phyloP scores from a whole-genome alignment of 2,797 vertebrate species.

The Amblyraja radiata region DNA sequence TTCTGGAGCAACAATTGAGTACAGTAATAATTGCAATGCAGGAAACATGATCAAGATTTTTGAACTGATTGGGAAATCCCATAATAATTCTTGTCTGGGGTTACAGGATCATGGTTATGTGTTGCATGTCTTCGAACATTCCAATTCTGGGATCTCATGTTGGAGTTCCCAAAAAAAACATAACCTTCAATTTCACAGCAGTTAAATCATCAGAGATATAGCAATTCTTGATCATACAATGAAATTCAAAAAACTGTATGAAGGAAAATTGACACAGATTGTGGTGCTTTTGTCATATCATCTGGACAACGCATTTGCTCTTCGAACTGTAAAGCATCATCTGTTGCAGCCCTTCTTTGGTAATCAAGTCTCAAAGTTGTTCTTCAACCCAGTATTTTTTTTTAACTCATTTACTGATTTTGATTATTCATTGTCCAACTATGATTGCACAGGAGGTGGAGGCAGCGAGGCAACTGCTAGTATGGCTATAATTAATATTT shows the following conservation, averaged over 20 bases:
- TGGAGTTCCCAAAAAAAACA: not conserved
- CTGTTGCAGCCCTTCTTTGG: not conserved
- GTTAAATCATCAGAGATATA: not conserved
- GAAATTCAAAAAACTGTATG: not conserved
- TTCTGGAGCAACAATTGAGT: not conserved
- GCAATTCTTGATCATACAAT: not conserved
- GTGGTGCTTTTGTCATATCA: not conserved
- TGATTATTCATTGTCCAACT: no score
- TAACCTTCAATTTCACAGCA: not conserved
- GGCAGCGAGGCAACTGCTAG: no score
- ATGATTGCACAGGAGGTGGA: no score
- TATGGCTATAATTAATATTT: no score
- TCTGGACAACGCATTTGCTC: not conserved
- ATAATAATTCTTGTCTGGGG: not conserved
- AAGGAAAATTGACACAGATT: not conserved
- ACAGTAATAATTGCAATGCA: not conserved
- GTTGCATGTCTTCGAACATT: not conserved
- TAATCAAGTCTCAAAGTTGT: not conserved
- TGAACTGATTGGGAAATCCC: not conserved
- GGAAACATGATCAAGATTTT: not conserved
- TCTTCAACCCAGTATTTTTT: not conserved
- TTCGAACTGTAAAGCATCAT: not conserved
- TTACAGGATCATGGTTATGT: not conserved
- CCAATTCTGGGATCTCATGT: not conserved
- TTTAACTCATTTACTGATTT: no score